Conservation (phyloP, 2,888 invertebrate species). For the Hemaris fuciformis region DNA sequence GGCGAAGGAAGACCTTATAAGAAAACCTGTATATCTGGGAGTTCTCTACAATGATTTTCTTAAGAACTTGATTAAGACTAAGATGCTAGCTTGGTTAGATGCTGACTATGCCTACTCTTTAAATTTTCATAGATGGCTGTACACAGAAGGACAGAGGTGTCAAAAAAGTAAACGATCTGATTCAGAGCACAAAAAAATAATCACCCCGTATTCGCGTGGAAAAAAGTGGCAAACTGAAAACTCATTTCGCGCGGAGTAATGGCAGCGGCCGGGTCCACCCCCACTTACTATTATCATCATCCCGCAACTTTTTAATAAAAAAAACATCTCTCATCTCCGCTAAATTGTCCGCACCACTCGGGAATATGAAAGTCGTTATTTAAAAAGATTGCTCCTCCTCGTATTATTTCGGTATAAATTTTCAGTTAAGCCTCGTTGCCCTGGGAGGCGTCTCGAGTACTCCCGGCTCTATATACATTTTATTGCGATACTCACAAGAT, state of each 20-base stretch:
- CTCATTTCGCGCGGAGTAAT: constrained; percentile 75
- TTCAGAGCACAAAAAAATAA: no score
- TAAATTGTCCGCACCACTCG: constrained; percentile 75
- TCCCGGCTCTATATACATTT: constrained; percentile 55
- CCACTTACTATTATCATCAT: constrained; percentile 59
- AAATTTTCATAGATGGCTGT: no score
- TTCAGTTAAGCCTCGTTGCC: constrained; percentile 61
- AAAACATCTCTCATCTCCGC: constrained; percentile 77
- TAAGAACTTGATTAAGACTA: no score
- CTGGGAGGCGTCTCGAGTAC: constrained; percentile 47
- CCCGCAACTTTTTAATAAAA: constrained; percentile 71
- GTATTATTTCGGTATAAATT: constrained; percentile 80
- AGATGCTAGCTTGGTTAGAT: no score
- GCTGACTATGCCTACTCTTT: no score
- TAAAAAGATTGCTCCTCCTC: constrained; percentile 74
- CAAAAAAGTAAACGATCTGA: no score
- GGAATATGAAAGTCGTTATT: constrained; percentile 81
- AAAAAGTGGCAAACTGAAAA: constrained; percentile 70
- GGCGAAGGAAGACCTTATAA: no score
- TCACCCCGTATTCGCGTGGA: constrained; percentile 46
- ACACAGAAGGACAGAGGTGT: no score
- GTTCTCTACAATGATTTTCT: no score
- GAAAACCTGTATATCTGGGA: no score
- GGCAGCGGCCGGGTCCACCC: constrained; percentile 48
- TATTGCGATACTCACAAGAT: constrained; percentile 54